Percentiles rank a stretch among this genome's conserved stretches.
phyloP scores from a whole-genome alignment of 2,888 invertebrate genomes.

The Amphimallon solstitiale region DNA sequence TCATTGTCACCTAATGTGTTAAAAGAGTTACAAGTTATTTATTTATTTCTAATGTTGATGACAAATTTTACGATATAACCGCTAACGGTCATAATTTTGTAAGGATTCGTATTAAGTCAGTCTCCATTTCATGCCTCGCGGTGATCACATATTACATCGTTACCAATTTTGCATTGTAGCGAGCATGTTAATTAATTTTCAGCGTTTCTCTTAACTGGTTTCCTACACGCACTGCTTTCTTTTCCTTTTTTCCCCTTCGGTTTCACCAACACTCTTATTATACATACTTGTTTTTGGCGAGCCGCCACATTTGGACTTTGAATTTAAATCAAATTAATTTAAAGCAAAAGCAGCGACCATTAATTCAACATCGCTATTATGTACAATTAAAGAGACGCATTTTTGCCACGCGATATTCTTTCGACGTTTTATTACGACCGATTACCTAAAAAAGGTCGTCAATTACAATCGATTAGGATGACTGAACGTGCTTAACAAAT shows the following conservation, averaged over 20 bases:
- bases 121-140: too few relatives aligned
- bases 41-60: too few relatives aligned
- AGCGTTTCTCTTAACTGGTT: conserved; percentile 11
- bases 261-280: background rate
- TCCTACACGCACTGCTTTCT: background rate
- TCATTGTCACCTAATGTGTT: too few relatives aligned
- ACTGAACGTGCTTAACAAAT: conserved; percentile 37
- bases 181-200: conserved; percentile 20
- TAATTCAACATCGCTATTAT: conserved; percentile 35
- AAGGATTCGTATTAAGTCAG: too few relatives aligned
- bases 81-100: too few relatives aligned
- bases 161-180: conserved; percentile 12
- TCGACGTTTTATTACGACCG: conserved; percentile 33
- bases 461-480: conserved; percentile 40
- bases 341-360: conserved; percentile 28
- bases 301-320: conserved; percentile 17
- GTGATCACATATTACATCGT: too few relatives aligned
- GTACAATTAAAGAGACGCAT: conserved; percentile 32
- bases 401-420: conserved; percentile 13
- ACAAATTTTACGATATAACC: too few relatives aligned
- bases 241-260: background rate
- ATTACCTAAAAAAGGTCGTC: conserved; percentile 34
- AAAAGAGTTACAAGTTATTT: too few relatives aligned
- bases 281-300: conserved; percentile 19
- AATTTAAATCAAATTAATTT: conserved; percentile 39